Conservation (phyloP, 1,140 invertebrate genomes). For the Pinna nobilis region DNA sequence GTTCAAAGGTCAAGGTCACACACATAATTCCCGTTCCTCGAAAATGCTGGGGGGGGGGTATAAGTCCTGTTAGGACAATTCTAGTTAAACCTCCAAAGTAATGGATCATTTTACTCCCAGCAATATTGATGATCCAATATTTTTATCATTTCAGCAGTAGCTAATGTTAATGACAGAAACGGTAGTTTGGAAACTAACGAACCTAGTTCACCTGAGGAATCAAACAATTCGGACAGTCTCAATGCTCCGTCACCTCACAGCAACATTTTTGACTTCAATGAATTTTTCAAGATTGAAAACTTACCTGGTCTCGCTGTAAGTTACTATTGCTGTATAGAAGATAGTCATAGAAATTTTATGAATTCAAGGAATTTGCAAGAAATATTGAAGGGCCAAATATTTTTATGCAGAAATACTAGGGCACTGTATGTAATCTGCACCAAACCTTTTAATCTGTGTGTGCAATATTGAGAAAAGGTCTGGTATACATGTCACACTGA, state of each 20-base stretch:
- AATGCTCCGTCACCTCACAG: conserved; percentile 28
- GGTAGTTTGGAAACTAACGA: conserved; percentile 67
- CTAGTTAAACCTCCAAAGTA: not conserved
- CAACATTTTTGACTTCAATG: conserved; percentile 82
- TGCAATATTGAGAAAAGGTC: too few species aligned
- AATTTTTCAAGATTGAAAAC: conserved; percentile 82
- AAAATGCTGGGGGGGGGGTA: not conserved
- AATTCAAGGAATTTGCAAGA: not conserved
- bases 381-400: not conserved
- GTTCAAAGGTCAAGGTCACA: too few species aligned
- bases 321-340: not conserved
- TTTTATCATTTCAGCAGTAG: conserved; percentile 35
- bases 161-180: conserved; percentile 64
- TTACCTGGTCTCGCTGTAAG: conserved; percentile 79
- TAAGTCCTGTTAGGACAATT: not conserved
- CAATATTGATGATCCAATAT: not conserved
- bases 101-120: not conserved
- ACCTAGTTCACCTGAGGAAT: conserved; percentile 63
- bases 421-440: not conserved
- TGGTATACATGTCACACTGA: too few species aligned
- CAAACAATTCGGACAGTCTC: conserved; percentile 44
- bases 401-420: not conserved
- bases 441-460: too few species aligned
- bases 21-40: too few species aligned
- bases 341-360: too few species aligned